These are phyloP conservation scores for Pediacus dermestoides DNA, from an alignment of 2,888 invertebrate genomes.

Conservation along the genomic window DNA sequence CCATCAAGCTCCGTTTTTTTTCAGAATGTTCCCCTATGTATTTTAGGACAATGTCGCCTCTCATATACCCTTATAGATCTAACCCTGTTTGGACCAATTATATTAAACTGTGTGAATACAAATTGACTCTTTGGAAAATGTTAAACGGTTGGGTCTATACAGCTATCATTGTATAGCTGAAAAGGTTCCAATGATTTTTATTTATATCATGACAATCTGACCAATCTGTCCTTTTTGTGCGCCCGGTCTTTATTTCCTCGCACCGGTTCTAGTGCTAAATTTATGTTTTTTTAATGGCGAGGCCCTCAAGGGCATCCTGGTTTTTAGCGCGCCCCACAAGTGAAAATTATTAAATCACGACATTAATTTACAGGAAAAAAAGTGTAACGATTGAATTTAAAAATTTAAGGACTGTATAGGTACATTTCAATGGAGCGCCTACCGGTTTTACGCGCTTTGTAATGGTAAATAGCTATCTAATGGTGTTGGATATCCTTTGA, in stretches of 20 bases:
- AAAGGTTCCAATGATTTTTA: slow-evolving; percentile 30
- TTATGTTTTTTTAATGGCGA: slow-evolving; percentile 28
- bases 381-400: too few relatives aligned
- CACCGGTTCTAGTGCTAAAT: slow-evolving; percentile 18
- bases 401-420: too few relatives aligned
- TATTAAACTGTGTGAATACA: slow-evolving; percentile 43
- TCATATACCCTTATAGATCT: slow-evolving; percentile 1
- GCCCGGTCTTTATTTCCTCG: slow-evolving; percentile 16
- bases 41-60: too few relatives aligned
- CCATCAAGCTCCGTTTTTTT: too few relatives aligned
- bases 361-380: too few relatives aligned
- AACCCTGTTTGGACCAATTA: slow-evolving; percentile 30
- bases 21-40: too few relatives aligned
- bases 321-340: too few relatives aligned
- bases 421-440: too few relatives aligned
- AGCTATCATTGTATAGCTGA: slow-evolving; percentile 30
- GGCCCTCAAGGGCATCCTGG: background rate
- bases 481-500: too few relatives aligned
- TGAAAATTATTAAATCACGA: too few relatives aligned
- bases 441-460: too few relatives aligned
- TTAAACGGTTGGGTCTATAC: slow-evolving; percentile 47
- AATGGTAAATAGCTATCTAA: too few relatives aligned
- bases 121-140: slow-evolving; percentile 48
- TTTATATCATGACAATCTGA: slow-evolving; percentile 29
- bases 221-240: slow-evolving; percentile 28